Evolutionary conservation across 2,113 vertebrate genomes (phyloP), one percentile per base, ranked within the genome.

Genomic region (Microcebus murinus): DNA sequence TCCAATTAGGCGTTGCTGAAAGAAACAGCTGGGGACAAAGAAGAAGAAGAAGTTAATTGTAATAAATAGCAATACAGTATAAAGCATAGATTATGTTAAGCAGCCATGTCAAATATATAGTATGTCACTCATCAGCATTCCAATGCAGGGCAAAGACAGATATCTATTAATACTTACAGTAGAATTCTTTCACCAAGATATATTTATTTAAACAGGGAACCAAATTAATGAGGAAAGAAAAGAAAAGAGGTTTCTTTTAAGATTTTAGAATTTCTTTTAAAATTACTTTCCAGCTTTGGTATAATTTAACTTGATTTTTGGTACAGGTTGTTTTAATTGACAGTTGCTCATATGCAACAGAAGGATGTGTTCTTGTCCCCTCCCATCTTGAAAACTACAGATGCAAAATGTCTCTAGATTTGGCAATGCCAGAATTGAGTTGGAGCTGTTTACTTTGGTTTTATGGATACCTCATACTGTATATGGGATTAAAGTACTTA

Each of bases 211-310:
- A 81, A 70, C 8, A 34, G 65, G 63, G 94, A 88, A 95, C 13
- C 87, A 65, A 55, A 80, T 34, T 81, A 52, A 89, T 21, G 63
- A 50, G 4, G 15, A 42, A 85, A 42, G 20, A 36, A 31, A 65
- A 73, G 63, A 82, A 74, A 68, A 74, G 23, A 81, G 31, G 42
- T 97, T 90, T 87, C 25, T 94, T 74, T 87, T 23, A 86, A 21
- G 42, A 77, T 80, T 83, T 21, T 79, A 59, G 59, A 85, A 86
- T 97, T 90, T 87, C 25, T 94, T 74, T 87, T 23, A 86, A 21
- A 36, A 77, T 80, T 83, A 8, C 34, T 91, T 96, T 80, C 39
- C 50, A 80, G 36, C 34, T 74, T 91, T 88, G 21, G 29, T 86
- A 48, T 52, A 79, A 63, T 76, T 95, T 91, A 84, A 84, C 65